Base-by-base conservation (phyloP, 2,888 invertebrate genomes). In the Fissipunctia ypsillon region DNA sequence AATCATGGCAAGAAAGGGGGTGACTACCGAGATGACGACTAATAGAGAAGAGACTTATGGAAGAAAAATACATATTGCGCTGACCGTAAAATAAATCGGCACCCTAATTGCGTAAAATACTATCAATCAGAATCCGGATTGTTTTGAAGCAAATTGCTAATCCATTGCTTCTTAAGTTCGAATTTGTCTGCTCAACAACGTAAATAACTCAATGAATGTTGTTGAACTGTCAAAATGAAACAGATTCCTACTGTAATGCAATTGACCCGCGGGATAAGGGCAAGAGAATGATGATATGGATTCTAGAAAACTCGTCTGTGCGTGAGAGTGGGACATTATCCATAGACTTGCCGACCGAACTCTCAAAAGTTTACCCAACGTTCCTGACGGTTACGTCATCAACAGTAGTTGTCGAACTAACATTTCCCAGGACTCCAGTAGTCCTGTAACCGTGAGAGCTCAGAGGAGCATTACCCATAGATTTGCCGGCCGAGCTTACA, bases 381-480 rank as follows among this genome's bases (percentile, higher is more conserved):
- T 56, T 31, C 2, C 19, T 19, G 2, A 12, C 5, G 5, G 10
- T 56, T 56, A 56, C n/a, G 4, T 43, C 14, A 43, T 43, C 14
- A 43, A 43, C 41, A 43, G 14, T 19, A 56, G 56, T 19, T 4
- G 14, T 59, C 35, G 0, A 12, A n/a, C n/a, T 35, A n/a, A 38
- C 25, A 3, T 19, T 82, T 70, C 70, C 45, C 54, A 78, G 78
- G 35, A 28, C 41, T 75, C 67, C 31, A 56, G 3, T 65, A 68
- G 68, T 60, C 80, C 25, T 5, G 5, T 66, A 45, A 80, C n/a
- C n/a, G n/a, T 81, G 64, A 76, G 70, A 76, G 57, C 41, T 28
- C 50, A 50, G 50, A 50, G 38, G n/a, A 19, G 5, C n/a, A 38
- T 10, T 60, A 25, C 41, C 25, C 16, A 10, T 38, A 60, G 16